A percentile compares a stretch with the other conserved stretches of the same genome.
Evolutionary conservation across 2,888 invertebrate genomes (phyloP).

Genomic region (Eumacrocentrus americanus): DNA sequence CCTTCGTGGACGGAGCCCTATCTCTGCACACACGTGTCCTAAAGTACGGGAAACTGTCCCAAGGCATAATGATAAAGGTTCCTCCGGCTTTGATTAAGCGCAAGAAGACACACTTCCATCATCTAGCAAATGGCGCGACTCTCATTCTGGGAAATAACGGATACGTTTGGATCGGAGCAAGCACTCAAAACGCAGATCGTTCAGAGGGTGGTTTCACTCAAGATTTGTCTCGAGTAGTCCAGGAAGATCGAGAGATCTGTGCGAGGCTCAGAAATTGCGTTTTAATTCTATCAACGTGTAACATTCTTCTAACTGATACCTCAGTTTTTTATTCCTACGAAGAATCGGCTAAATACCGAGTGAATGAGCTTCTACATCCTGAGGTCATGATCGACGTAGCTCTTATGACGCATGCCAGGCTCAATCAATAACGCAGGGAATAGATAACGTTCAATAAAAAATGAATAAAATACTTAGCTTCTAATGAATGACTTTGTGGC

Average conservation of each 20-base stretch:
- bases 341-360: conserved; percentile 81
- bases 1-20: conserved; percentile 88
- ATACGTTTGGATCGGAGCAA: conserved; percentile 90
- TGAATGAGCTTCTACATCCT: conserved; percentile 79
- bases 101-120: conserved; percentile 95
- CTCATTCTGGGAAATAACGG: conserved; percentile 97
- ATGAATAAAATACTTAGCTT: conserved; percentile 13
- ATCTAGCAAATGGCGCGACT: conserved; percentile 87
- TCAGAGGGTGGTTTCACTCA: conserved; percentile 79
- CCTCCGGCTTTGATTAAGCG: conserved; percentile 90
- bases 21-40: conserved; percentile 94
- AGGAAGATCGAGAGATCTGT: conserved; percentile 82
- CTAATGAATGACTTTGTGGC: too few relatives aligned
- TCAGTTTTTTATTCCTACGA: conserved; percentile 91
- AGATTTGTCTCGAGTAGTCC: conserved; percentile 71
- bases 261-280: conserved; percentile 90
- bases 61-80: conserved; percentile 89
- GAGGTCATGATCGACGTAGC: conserved; percentile 87
- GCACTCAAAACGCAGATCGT: conserved; percentile 68
- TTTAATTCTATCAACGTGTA: conserved; percentile 81
- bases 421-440: conserved; percentile 52
- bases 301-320: conserved; percentile 90
- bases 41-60: conserved; percentile 94
- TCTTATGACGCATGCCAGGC: conserved; percentile 76
- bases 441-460: not conserved